Evolutionary conservation across 2,888 invertebrate species (phyloP).

Genomic region (Congeria kusceri): DNA sequence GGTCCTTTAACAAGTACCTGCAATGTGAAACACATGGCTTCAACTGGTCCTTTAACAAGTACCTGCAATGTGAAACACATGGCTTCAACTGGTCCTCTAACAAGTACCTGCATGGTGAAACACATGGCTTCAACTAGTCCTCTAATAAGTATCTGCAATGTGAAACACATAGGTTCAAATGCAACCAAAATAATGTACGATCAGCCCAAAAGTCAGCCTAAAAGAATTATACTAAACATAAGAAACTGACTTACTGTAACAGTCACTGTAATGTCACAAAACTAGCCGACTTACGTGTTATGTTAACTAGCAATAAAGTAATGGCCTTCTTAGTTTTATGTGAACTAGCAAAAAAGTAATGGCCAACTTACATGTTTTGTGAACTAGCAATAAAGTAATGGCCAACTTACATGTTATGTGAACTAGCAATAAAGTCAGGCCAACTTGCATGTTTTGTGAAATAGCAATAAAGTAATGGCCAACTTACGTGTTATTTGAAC

Average conservation of each 20-base stretch:
- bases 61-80: constrained; percentile 75
- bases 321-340: too few relatives aligned
- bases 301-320: too few relatives aligned
- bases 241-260: too few relatives aligned
- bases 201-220: too few relatives aligned
- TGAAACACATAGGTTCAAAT: too few relatives aligned
- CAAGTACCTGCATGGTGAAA: constrained; percentile 83
- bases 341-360: too few relatives aligned
- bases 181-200: too few relatives aligned
- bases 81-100: constrained; percentile 87
- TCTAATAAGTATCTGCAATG: constrained; percentile 86
- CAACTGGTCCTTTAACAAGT: constrained; percentile 87
- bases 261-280: too few relatives aligned
- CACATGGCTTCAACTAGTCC: constrained; percentile 86
- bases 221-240: too few relatives aligned
- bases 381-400: too few relatives aligned
- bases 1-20: constrained; percentile 87
- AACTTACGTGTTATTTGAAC: too few relatives aligned
- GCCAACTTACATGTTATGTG: constrained; percentile 86
- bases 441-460: constrained; percentile 87
- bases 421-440: constrained; percentile 85
- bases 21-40: constrained; percentile 70
- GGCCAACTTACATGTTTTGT: too few relatives aligned
- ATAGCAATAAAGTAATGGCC: constrained; percentile 87
- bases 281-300: constrained; percentile 81